Conservation (phyloP, 1,140 invertebrate species). For the Diorhabda sublineata region DNA sequence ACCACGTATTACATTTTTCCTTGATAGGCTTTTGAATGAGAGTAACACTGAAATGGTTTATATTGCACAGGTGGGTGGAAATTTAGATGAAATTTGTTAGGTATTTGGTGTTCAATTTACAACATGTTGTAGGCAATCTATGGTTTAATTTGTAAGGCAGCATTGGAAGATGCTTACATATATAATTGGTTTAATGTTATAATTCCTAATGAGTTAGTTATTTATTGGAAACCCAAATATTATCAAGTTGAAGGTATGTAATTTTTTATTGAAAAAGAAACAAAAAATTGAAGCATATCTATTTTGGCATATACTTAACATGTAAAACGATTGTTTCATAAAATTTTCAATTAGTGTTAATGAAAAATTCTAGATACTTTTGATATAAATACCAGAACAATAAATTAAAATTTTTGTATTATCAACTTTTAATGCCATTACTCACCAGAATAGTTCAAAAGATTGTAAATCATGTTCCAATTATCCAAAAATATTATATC, state of each 20-base stretch:
- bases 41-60: slow-evolving; percentile 25
- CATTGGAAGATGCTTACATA: slow-evolving; percentile 13
- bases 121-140: slow-evolving; percentile 27
- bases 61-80: slow-evolving; percentile 32
- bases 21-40: slow-evolving; percentile 19
- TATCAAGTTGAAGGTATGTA: background rate
- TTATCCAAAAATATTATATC: no score
- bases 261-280: no score
- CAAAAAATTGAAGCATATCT: no score
- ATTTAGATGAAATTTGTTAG: slow-evolving; percentile 6
- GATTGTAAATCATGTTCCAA: no score
- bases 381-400: no score
- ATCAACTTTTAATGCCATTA: no score
- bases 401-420: no score
- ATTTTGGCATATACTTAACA: no score
- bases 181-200: slow-evolving; percentile 20
- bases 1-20: slow-evolving; percentile 31
- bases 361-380: no score
- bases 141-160: slow-evolving; percentile 24
- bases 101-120: background rate
- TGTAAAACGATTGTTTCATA: no score
- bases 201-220: slow-evolving; percentile 25
- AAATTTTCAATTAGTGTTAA: no score
- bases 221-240: slow-evolving; percentile 19
- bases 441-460: no score